Conservation (phyloP, 1,140 invertebrate species). For the Panulirus ornatus region DNA sequence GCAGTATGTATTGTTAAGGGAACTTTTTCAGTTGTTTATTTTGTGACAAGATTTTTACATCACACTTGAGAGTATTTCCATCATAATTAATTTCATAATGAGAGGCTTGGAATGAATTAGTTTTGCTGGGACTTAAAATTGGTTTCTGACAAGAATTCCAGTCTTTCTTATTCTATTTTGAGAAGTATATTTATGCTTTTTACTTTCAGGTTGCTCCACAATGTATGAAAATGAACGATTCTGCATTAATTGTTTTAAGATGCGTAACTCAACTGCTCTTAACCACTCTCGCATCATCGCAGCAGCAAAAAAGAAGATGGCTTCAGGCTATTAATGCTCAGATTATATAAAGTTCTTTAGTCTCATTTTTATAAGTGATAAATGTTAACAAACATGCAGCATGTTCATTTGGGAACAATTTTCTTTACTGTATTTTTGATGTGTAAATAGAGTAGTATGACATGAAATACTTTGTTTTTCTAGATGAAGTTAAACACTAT, state of each 20-base stretch:
- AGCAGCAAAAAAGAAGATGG: conserved; percentile 74
- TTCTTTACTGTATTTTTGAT: too few relatives aligned
- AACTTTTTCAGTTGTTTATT: neutral
- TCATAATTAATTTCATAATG: neutral
- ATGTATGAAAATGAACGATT: conserved; percentile 73
- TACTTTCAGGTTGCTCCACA: conserved; percentile 64
- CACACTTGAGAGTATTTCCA: neutral
- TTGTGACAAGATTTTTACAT: neutral
- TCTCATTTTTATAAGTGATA: too few relatives aligned
- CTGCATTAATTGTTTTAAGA: conserved; percentile 72
- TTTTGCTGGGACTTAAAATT: neutral
- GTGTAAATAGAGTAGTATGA: too few relatives aligned
- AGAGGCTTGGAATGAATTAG: too few relatives aligned
- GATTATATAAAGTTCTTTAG: too few relatives aligned
- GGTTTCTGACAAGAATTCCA: neutral
- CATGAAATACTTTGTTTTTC: too few relatives aligned
- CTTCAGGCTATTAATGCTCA: conserved; percentile 70
- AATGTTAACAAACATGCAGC: too few relatives aligned
- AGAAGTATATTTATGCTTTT: neutral
- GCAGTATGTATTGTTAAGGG: conserved; percentile 25
- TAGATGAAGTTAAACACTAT: too few relatives aligned
- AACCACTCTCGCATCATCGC: conserved; percentile 74
- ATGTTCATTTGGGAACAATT: too few relatives aligned
- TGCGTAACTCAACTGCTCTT: conserved; percentile 67
- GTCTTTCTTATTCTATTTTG: neutral